Evolutionary conservation across 2,113 vertebrate species (phyloP).

Genomic region (Cebus imitator): DNA sequence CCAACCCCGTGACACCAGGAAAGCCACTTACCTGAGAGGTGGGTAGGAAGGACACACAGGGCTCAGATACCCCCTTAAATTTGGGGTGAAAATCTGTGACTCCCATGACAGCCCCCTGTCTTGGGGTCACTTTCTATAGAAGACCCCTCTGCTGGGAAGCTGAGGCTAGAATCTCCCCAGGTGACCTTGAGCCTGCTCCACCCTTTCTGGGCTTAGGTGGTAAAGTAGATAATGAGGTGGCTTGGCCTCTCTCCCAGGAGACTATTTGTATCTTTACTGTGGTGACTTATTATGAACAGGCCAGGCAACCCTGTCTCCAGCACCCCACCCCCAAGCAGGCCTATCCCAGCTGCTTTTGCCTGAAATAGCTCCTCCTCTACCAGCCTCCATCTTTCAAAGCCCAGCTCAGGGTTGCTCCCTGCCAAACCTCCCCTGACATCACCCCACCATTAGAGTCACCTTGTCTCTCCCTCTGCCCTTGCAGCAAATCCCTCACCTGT

Average conservation of each 20-base stretch:
- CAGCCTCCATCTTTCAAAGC: neutral
- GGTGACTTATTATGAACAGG: neutral
- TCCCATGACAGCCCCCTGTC: neutral
- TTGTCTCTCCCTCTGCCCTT: neutral
- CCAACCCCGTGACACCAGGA: neutral
- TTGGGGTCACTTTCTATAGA: neutral
- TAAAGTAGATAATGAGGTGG: neutral
- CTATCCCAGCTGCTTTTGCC: neutral
- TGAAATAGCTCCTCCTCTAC: neutral
- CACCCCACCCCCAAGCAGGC: neutral
- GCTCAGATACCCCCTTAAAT: neutral
- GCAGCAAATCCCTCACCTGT: neutral
- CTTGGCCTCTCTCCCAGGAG: neutral
- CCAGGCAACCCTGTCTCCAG: neutral
- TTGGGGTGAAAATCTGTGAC: neutral
- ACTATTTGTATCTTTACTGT: neutral
- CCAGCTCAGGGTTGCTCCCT: neutral
- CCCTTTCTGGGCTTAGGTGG: neutral
- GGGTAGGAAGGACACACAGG: neutral
- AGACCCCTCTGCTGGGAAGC: neutral
- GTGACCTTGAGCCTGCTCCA: neutral
- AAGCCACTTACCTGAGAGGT: neutral
- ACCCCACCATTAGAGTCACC: neutral
- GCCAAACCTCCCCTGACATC: neutral
- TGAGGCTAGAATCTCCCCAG: neutral